Conservation (phyloP, 2,113 vertebrate genomes). For the Rissa tridactyla region DNA sequence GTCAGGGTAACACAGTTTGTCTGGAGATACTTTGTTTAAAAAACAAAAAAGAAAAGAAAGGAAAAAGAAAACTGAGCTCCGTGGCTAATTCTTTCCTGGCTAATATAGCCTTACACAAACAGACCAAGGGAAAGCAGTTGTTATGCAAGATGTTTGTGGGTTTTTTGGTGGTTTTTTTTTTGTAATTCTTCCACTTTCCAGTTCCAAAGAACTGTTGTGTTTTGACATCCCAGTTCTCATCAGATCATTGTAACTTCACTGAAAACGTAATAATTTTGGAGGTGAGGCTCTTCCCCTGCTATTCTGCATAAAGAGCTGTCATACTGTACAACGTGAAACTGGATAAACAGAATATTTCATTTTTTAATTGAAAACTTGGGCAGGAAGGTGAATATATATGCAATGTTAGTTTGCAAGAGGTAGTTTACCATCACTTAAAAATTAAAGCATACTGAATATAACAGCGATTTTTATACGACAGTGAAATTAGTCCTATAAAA, state of each 20-base stretch:
- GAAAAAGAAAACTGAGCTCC: neutral
- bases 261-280: neutral
- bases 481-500: neutral
- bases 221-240: neutral
- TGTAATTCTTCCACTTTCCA: neutral
- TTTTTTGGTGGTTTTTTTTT: neutral
- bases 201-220: neutral
- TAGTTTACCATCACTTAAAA: neutral
- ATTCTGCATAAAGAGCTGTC: neutral
- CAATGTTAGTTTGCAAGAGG: neutral
- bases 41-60: neutral
- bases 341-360: neutral
- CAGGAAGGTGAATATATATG: neutral
- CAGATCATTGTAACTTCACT: neutral
- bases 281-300: neutral
- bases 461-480: rapidly evolving
- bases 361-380: neutral
- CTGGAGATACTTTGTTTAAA: neutral
- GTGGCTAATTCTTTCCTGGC: neutral
- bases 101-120: neutral
- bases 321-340: neutral
- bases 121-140: neutral
- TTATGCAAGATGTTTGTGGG: neutral
- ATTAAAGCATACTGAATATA: neutral
- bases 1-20: neutral